Conservation (phyloP, 1,140 invertebrate species). For the Telenomus remus region DNA sequence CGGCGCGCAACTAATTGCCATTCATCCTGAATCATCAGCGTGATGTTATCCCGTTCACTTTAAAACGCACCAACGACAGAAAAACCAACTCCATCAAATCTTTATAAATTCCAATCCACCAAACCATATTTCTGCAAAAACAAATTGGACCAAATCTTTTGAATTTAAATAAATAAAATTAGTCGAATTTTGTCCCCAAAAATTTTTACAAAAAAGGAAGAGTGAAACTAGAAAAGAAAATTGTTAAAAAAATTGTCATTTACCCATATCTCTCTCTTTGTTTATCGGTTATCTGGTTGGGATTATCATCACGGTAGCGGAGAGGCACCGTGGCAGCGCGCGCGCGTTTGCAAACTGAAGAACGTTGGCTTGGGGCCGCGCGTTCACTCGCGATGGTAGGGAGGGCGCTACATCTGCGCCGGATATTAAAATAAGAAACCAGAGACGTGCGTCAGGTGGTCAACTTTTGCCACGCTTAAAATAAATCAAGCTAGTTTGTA, state of each 20-base stretch:
- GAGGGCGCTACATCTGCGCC: conserved; percentile 20
- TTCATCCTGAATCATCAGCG: conserved; percentile 40
- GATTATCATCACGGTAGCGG: conserved; percentile 12
- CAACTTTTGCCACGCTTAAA: conserved; percentile 46
- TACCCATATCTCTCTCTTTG: conserved; percentile 45
- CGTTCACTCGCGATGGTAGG: conserved; percentile 24
- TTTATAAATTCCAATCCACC: too few species aligned
- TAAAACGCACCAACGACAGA: background rate
- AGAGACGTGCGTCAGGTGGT: conserved; percentile 56
- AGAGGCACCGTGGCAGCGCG: conserved; percentile 5
- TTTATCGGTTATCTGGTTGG: conserved; percentile 23
- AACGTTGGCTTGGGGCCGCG: conserved; percentile 57
- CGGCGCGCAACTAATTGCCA: conserved; percentile 26
- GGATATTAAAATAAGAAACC: conserved; percentile 60
- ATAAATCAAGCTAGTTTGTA: conserved; percentile 17
- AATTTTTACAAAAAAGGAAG: too few species aligned
- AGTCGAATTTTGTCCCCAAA: too few species aligned
- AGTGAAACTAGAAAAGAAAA: too few species aligned
- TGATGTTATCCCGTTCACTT: conserved; percentile 32
- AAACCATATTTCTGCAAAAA: too few species aligned
- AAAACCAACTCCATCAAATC: too few species aligned
- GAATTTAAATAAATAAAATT: too few species aligned
- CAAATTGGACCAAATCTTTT: too few species aligned
- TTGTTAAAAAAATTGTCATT: background rate
- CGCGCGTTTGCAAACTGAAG: conserved; percentile 52